phyloP scores from a whole-genome alignment of 2,113 vertebrate species.

The Datnioides undecimradiatus region DNA sequence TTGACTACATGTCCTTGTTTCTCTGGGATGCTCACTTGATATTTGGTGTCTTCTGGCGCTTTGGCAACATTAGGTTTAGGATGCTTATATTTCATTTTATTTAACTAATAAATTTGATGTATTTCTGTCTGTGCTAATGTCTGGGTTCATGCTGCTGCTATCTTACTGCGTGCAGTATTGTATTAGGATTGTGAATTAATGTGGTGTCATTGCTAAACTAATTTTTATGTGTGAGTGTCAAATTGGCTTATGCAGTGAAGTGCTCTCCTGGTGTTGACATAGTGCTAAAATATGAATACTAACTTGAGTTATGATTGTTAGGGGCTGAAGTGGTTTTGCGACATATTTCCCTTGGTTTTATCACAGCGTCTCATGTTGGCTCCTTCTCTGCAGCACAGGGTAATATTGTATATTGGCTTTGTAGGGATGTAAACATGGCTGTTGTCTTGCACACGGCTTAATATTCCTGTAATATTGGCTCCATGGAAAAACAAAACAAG shows the following conservation, averaged over 20 bases:
- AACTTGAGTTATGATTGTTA: slow-evolving; percentile 6
- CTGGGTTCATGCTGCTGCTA: background rate
- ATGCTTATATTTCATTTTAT: background rate
- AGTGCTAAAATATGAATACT: background rate
- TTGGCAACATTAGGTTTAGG: background rate
- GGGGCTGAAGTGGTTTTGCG: background rate
- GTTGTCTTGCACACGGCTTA: background rate
- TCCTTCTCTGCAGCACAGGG: background rate
- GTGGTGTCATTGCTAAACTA: background rate
- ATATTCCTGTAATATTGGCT: background rate
- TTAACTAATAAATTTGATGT: background rate
- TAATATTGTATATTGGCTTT: slow-evolving; percentile 6
- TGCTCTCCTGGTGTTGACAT: background rate
- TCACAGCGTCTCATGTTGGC: background rate
- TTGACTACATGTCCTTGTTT: background rate
- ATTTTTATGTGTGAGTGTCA: background rate
- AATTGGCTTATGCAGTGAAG: background rate
- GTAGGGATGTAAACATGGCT: background rate
- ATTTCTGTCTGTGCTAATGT: background rate
- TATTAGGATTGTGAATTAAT: background rate
- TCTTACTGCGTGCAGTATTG: background rate
- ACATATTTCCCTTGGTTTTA: slow-evolving; percentile 14
- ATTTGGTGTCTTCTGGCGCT: background rate
- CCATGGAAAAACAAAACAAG: background rate
- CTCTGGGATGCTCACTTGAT: background rate